Evolutionary conservation across 2,888 invertebrate species (phyloP).

Genomic region (Pristionchus exspectatus): DNA sequence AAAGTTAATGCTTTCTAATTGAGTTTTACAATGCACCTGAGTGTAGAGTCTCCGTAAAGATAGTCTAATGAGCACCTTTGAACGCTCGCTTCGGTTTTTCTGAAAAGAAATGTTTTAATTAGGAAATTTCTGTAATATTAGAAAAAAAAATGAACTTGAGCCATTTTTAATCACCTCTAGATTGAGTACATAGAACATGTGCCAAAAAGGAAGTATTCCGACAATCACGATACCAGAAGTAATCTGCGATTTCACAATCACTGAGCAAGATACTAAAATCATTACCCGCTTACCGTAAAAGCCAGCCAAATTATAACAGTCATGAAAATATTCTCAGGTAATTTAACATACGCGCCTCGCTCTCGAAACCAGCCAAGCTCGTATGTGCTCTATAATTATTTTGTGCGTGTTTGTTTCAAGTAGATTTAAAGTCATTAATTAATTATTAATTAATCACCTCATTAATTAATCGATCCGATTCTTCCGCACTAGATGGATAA

Average conservation of each 20-base stretch:
- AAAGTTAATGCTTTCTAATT: neutral
- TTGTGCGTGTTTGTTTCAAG: too few species aligned
- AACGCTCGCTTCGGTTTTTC: neutral
- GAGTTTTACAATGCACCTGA: neutral
- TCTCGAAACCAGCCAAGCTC: neutral
- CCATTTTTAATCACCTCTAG: neutral
- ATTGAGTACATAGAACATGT: neutral
- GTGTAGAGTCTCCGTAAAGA: neutral
- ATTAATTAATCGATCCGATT: neutral
- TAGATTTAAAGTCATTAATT: too few species aligned
- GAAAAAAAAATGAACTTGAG: neutral
- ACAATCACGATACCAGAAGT: neutral
- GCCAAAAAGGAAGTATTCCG: neutral
- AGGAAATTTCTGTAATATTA: neutral
- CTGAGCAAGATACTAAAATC: neutral
- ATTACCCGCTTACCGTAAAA: too few species aligned
- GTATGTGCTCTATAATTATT: neutral
- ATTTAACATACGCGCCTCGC: neutral
- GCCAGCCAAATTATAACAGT: neutral
- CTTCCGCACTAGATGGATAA: neutral
- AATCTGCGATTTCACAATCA: neutral
- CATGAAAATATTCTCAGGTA: neutral
- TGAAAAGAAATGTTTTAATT: neutral
- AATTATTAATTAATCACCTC: neutral
- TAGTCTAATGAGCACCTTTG: neutral